Base-by-base conservation (phyloP, 2,113 vertebrate genomes). In the Etheostoma spectabile region DNA sequence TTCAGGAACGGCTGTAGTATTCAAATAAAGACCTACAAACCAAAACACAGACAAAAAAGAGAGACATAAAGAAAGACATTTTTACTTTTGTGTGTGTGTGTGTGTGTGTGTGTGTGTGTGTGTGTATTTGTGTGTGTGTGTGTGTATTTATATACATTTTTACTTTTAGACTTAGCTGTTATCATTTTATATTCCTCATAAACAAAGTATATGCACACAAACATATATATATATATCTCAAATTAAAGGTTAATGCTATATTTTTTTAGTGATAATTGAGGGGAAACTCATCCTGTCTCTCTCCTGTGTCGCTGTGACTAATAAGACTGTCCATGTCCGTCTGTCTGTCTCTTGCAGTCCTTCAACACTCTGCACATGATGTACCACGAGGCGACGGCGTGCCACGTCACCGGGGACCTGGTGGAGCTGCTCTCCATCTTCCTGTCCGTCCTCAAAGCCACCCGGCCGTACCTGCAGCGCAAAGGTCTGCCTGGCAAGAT, bases 341-440 rank as follows among this genome's bases (percentile, higher is more conserved):
- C 14, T 66, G 27, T 74, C 14, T 66, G 30, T 73, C 22, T 3
- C 35, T 55, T 21, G 64, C 86, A 99, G 98, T 99, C 98, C n/a
- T 99, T 99, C 93, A 99, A 99, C 94, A 99, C 98, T 0, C 93
- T 99, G 86, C 98, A 99, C 95, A 99, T 99, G 98, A 99, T 99
- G 98, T 99, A 99, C 93, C 98, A 99, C 1, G 98, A 99, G 95
- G 98, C 98, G 33, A 99, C 98, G 38, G 98, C 98, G 33, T 99
- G 98, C 90, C 98, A 99, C 13, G 98, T 99, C 85, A 99, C 98
- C 24, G 98, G 98, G 78, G 98, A 99, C 94, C 95, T 99, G 77
- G 98, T 98, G 80, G 98, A 99, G 93, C 97, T 99, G 92, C 96
- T 99, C 55, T 99, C 98, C 80, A 99, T 99, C 92, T 98, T 99